phyloP scores from a whole-genome alignment of 2,113 vertebrate genomes.

The Semicossyphus pulcher region DNA sequence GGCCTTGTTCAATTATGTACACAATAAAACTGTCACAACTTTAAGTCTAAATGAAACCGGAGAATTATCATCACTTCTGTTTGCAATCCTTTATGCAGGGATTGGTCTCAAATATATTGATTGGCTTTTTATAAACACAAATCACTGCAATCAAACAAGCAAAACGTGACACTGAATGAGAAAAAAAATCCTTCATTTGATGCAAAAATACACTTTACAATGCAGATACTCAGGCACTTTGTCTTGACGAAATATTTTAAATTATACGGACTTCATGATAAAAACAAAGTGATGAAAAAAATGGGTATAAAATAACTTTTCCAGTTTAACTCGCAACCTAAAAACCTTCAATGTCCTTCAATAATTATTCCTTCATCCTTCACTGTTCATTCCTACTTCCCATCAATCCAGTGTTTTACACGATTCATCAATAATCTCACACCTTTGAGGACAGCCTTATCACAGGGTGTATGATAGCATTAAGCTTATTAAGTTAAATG shows the following conservation, averaged over 20 bases:
- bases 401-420: conserved; percentile 30
- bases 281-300: conserved; percentile 21
- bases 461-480: neutral
- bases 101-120: conserved; percentile 1
- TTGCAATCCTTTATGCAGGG: neutral
- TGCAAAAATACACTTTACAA: conserved; percentile 13
- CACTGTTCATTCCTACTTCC: neutral
- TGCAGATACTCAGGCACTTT: conserved; percentile 32
- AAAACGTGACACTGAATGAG: conserved; percentile 16
- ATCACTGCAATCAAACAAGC: conserved; percentile 32
- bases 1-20: neutral
- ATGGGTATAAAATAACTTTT: conserved; percentile 31
- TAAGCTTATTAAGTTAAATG: neutral
- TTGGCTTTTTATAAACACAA: conserved; percentile 3
- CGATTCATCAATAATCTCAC: neutral
- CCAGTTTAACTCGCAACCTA: conserved; percentile 36
- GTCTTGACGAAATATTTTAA: neutral
- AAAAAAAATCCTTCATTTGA: conserved; percentile 21
- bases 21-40: neutral
- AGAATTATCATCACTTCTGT: neutral
- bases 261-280: neutral
- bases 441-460: neutral
- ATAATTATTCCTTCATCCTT: too few species aligned
- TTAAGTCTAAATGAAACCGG: neutral
- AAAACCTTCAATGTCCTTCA: too few species aligned